Base-by-base conservation (phyloP, 2,888 invertebrate species). In the Penaeus monodon region DNA sequence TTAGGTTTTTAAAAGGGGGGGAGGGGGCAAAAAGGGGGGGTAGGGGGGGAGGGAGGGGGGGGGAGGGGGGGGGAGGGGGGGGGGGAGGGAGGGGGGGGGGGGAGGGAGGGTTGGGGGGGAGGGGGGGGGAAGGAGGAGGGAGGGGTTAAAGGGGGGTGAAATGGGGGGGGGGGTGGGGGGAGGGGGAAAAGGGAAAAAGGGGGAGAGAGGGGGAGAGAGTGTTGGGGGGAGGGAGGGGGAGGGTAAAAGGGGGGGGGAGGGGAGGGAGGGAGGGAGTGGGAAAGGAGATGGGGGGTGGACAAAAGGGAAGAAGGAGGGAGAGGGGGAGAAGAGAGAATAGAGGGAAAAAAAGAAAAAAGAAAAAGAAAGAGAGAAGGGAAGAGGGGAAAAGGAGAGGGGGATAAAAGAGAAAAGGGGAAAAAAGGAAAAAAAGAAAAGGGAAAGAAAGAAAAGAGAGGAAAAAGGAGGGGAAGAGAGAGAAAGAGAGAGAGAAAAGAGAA, bases 31-130 rank as follows among this genome's bases (percentile, higher is more conserved):
- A n/a, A n/a, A n/a, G n/a, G n/a, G n/a, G n/a, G n/a, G n/a, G n/a
- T n/a, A n/a, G n/a, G n/a, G 1, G 33, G 3, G 33, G 33, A 33
- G 3, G 33, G n/a, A 33, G 3, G 33, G 3, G 3, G 3, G 33
- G 33, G 3, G 1, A 3, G 33, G 3, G 3, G 33, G 33, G 3
- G 33, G 3, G 3, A 33, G 3, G 33, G 3, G 33, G 3, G 33
- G 33, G 33, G 3, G 3, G 1, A 3, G 3, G 3, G 1, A 3
- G 3, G 33, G 3, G 1, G 3, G 33, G 3, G 33, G 3, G 33
- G 3, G 33, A 33, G 33, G 3, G 33, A 33, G 33, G 3, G 33
- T 2, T 1, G 3, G 33, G 3, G 33, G 3, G 33, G 3, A 3
- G 3, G 33, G 33, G 33, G 3, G 10, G 68, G 17, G 10, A 8